These are phyloP conservation scores for Pachyramphus minor DNA, from an alignment of 2,113 vertebrate species.

Conservation along the genomic window DNA sequence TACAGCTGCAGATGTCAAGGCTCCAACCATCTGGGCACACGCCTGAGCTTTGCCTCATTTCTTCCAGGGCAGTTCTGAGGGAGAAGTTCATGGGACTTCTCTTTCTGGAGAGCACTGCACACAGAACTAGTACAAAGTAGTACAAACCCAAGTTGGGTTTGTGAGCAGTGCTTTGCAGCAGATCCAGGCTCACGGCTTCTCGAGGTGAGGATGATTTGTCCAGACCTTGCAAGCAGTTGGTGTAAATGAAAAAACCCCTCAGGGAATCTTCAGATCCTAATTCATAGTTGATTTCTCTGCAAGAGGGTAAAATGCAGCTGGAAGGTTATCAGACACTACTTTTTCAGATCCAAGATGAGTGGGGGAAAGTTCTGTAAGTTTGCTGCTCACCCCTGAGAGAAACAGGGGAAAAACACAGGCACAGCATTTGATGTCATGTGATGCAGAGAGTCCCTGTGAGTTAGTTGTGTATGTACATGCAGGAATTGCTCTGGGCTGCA, in stretches of 20 bases:
- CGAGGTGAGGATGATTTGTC: neutral
- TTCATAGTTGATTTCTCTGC: neutral
- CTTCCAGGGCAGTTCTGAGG: neutral
- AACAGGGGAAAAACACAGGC: neutral
- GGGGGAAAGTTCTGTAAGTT: neutral
- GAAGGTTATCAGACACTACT: neutral
- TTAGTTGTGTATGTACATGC: neutral
- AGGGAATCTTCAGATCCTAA: neutral
- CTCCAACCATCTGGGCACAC: fast-evolving
- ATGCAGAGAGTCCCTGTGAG: neutral
- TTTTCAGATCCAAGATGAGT: neutral
- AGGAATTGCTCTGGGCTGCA: neutral
- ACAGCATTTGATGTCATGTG: neutral
- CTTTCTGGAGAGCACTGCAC: neutral
- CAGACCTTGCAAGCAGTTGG: neutral
- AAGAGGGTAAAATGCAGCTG: neutral
- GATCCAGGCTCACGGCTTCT: fast-evolving
- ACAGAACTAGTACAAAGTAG: neutral
- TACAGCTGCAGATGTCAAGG: neutral
- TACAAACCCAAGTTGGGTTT: neutral
- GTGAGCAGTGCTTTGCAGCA: neutral
- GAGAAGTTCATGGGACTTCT: neutral
- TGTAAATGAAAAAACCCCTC: neutral
- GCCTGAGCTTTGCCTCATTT: neutral
- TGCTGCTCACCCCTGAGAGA: neutral